Base-by-base conservation (phyloP, 2,888 invertebrate genomes). In the Heliconius hortense region DNA sequence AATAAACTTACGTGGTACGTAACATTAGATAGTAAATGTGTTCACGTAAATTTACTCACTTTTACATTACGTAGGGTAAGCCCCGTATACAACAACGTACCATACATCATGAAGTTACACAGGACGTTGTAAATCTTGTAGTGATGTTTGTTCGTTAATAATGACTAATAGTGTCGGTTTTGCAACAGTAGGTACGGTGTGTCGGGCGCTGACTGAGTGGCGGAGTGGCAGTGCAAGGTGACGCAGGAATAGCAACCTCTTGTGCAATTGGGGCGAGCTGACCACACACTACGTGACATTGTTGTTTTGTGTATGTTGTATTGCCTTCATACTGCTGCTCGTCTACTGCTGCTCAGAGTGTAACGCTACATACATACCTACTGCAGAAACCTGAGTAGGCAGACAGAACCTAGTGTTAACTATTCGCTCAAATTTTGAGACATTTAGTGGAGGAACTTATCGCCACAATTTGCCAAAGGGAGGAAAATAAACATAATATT, bases 181-280 rank as follows among this genome's bases (percentile, higher is more conserved):
- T 70, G 70, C 59, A 70, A 70, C 13, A 59, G 70, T 43, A 13
- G 43, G 13, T 35, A 31, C 73, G 60, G 48, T 64, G 48, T 1
- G 39, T 39, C 74, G 78, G 80, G 64, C 64, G 35, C 64, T 64
- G 64, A 39, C 64, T 64, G 64, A 64, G 82, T 73, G 75, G 76
- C 75, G 74, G 76, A 64, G 82, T 73, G 75, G 76, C 75, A 76
- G 76, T 73, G 79, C 80, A 80, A 79, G 80, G 80, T 80, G 80
- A 88, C 85, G 87, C 88, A 83, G 86, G 87, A 89, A 89, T 89
- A 89, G 89, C 82, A 35, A 35, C 10, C 64, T 82, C 82, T 84
- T 84, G 84, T 82, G 85, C 84, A 78, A 79, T 73, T 63, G 60
- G 67, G 31, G 74, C 74, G 24, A 35, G 39, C 56, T 28, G n/a